Evolutionary conservation across 2,888 invertebrate genomes (phyloP).

Genomic region (Ornithoptera priamus): DNA sequence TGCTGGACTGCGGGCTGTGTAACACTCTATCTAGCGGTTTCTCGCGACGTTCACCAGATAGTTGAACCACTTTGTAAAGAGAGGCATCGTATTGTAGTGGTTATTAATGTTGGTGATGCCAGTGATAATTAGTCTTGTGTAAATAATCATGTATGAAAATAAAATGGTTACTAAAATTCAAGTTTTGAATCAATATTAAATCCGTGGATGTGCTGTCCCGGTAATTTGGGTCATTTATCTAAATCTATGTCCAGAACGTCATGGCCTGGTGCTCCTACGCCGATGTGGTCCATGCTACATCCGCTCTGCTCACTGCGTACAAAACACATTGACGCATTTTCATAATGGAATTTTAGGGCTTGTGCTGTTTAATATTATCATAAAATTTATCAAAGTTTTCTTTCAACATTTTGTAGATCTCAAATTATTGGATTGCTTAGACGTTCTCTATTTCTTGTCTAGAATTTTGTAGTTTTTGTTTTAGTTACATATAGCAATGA

Average conservation of each 20-base stretch:
- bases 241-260: slow-evolving; percentile 28
- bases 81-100: background rate
- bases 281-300: slow-evolving; percentile 41
- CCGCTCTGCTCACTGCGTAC: slow-evolving; percentile 44
- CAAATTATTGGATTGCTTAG: no score
- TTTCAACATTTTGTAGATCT: no score
- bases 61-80: background rate
- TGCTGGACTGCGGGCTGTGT: no score
- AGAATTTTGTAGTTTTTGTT: no score
- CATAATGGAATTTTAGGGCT: slow-evolving; percentile 16
- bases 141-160: background rate
- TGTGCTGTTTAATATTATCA: background rate
- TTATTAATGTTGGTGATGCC: background rate
- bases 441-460: no score
- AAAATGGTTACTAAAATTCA: background rate
- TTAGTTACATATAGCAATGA: no score
- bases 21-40: no score
- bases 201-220: background rate
- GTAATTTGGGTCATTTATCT: background rate
- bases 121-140: background rate
- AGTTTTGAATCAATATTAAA: background rate
- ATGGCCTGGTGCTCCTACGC: slow-evolving; percentile 46
- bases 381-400: background rate
- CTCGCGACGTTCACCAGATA: no score
- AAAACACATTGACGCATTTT: slow-evolving; percentile 25